Evolutionary conservation across 2,797 vertebrate genomes (phyloP), one percentile per base, ranked within the genome.

Genomic region (Acipenser ruthenus): DNA sequence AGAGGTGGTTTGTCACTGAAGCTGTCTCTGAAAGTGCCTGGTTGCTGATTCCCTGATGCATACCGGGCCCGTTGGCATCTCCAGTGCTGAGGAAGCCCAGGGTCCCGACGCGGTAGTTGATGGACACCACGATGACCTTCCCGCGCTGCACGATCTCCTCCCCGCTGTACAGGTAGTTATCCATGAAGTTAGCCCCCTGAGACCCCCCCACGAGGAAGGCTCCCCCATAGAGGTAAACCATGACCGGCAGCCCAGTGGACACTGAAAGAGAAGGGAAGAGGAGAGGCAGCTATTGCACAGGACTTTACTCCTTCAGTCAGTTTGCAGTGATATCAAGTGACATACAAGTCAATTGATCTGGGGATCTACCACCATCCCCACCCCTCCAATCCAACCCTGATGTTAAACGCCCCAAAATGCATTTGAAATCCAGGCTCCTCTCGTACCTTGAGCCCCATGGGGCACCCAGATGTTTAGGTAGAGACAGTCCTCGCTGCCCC

Each of bases 381-480:
- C 23, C 23, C 23, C 23, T 37, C 23, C 15, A 18, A 18, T 18
- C 15, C 15, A 18, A 18, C 15, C 15, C 1, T 1, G 23, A 37
- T 37, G 23, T 37, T 3, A 37, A 37, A 37, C 23, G 23, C 23
- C 53, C n/a, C 23, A 37, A 37, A 37, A 37, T 37, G 23, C 63
- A 53, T 23, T 10, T 50, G 49, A 23, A 52, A 52, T 7, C 63
- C 63, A 64, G 49, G 5, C 18, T 37, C 23, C 23, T 37, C 23
- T 1, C 11, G 55, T 80, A 84, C 93, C 64, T 74, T 8, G 73
- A 8, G 4, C 68, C 9, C 72, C 79, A 3, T 98, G 95, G 72
- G 95, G 95, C 66, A 98, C 73, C 95, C 95, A 98, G 74, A 99
- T 86, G 82, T 99, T 98, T 11, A 98, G 93, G 73, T 94, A 97